Evolutionary conservation across 2,888 invertebrate species (phyloP).

Genomic region (Drosophila melanosoma): DNA sequence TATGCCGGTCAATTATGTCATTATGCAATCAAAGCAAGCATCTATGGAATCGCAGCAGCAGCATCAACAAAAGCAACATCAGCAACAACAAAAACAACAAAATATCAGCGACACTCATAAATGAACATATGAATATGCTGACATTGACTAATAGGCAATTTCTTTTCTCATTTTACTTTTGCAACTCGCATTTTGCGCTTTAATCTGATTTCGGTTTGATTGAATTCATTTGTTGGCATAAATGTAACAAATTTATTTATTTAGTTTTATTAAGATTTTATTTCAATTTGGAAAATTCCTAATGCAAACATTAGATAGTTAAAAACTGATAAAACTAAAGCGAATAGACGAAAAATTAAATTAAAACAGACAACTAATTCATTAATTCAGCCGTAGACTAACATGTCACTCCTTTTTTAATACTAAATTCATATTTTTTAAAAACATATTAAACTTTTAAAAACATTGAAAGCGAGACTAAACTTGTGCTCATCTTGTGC

Average conservation of each 20-base stretch:
- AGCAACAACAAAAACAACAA: background rate
- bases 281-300: background rate
- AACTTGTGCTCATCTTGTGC: background rate
- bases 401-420: background rate
- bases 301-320: background rate
- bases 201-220: slow-evolving; percentile 1
- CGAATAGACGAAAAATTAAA: background rate
- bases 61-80: background rate
- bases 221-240: background rate
- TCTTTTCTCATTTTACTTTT: slow-evolving; percentile 1
- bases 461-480: background rate
- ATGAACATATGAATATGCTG: background rate
- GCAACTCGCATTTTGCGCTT: slow-evolving; percentile 9
- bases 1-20: slow-evolving; percentile 79
- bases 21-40: slow-evolving; percentile 73
- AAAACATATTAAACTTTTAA: background rate
- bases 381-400: background rate
- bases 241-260: background rate
- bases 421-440: background rate
- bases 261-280: background rate
- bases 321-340: background rate
- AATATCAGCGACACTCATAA: slow-evolving; percentile 34
- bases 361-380: background rate
- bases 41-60: slow-evolving; percentile 27
- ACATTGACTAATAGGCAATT: slow-evolving; percentile 5